phyloP scores from a whole-genome alignment of 2,797 vertebrate species.

The Sebastes flavidus region DNA sequence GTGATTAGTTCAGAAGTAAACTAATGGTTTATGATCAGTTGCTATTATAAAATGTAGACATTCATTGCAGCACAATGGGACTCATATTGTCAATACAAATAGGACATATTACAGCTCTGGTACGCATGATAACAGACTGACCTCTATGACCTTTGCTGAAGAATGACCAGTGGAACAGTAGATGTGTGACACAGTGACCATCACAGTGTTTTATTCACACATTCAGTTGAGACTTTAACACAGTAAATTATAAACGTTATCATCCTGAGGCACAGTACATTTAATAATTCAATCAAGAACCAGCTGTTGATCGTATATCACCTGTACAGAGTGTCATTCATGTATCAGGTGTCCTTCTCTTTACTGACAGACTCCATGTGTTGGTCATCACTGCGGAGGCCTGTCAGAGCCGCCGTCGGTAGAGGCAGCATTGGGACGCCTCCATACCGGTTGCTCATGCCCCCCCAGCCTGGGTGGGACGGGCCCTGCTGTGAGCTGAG shows the following conservation, averaged over 20 bases:
- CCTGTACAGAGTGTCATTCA: too few relatives aligned
- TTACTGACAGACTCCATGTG: not conserved
- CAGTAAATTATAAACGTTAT: too few relatives aligned
- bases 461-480: not conserved
- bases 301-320: too few relatives aligned
- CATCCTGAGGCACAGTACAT: too few relatives aligned
- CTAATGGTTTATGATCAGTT: not conserved
- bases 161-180: too few relatives aligned
- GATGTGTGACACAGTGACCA: too few relatives aligned
- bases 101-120: not conserved
- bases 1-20: not conserved
- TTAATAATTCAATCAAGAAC: too few relatives aligned
- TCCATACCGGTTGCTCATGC: not conserved
- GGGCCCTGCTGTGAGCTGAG: not conserved
- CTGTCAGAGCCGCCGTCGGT: not conserved
- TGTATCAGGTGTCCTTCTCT: slow-evolving; percentile 45
- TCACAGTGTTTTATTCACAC: too few relatives aligned
- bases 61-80: not conserved
- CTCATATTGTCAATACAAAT: not conserved
- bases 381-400: not conserved
- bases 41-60: not conserved
- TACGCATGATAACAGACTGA: not conserved
- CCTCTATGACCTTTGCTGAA: not conserved
- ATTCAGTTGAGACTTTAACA: too few relatives aligned
- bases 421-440: not conserved